Percentiles rank a stretch among this genome's conserved stretches.
Conservation (phyloP, 2,113 vertebrate species). For the Glaucidium brasilianum region DNA sequence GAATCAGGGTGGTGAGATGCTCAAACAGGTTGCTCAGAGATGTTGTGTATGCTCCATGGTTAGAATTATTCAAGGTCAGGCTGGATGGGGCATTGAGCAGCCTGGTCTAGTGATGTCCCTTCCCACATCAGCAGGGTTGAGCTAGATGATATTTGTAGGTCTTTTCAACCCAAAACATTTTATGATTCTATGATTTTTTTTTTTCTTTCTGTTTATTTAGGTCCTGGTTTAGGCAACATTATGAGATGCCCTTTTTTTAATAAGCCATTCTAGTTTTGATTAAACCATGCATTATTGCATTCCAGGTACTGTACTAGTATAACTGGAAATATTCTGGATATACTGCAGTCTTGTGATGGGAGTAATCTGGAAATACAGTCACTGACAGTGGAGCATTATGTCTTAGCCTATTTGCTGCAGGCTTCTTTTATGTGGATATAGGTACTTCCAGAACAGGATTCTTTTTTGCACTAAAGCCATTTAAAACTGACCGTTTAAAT, state of each 20-base stretch:
- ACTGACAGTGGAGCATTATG: neutral
- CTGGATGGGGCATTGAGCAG: neutral
- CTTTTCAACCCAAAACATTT: neutral
- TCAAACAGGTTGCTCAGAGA: neutral
- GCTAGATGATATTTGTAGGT: neutral
- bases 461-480: neutral
- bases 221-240: neutral
- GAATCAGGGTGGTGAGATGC: neutral
- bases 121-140: accelerated
- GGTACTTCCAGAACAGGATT: neutral
- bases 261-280: neutral
- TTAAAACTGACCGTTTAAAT: neutral
- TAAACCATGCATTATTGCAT: neutral
- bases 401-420: neutral
- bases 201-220: neutral
- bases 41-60: neutral
- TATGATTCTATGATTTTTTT: neutral
- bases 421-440: neutral
- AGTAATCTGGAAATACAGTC: neutral
- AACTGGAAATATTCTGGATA: neutral
- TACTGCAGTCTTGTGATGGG: neutral
- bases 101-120: neutral
- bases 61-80: neutral
- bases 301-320: neutral
- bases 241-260: neutral